phyloP scores from a whole-genome alignment of 1,140 invertebrate species.

The Chironomus striatipennis region DNA sequence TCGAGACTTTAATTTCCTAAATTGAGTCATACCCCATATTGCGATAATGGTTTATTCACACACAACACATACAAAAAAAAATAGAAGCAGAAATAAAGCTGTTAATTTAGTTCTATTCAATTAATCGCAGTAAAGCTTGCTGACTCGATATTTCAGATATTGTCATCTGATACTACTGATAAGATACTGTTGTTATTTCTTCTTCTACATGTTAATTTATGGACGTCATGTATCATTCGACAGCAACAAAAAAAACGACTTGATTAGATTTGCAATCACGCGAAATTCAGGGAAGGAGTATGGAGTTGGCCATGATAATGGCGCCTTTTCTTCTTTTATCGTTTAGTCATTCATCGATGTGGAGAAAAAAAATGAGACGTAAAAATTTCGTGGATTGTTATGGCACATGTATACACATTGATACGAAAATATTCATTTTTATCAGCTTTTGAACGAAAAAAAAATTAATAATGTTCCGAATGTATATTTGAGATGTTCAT shows the following conservation, averaged over 20 bases:
- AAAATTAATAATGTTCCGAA: too few relatives aligned
- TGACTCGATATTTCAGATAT: not conserved
- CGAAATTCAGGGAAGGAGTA: slow-evolving; percentile 7
- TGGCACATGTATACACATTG: too few relatives aligned
- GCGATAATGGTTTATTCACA: not conserved
- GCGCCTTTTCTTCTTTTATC: not conserved
- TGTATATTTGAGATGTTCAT: too few relatives aligned
- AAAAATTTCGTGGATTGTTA: too few relatives aligned
- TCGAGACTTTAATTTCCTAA: not conserved
- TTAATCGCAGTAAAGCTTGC: not conserved
- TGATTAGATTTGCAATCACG: slow-evolving; percentile 18
- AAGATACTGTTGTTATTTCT: not conserved
- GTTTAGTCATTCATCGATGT: too few relatives aligned
- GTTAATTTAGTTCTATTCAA: not conserved
- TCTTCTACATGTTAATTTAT: not conserved
- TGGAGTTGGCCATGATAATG: not conserved
- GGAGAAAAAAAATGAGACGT: too few relatives aligned
- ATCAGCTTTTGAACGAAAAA: too few relatives aligned
- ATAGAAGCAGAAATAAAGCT: not conserved
- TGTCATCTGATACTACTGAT: not conserved
- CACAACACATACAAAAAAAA: not conserved
- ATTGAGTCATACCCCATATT: not conserved
- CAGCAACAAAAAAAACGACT: not conserved
- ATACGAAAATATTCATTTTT: too few relatives aligned
- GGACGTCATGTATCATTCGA: not conserved